Base-by-base conservation (phyloP, 2,797 vertebrate genomes). In the Decapterus maruadsi region DNA sequence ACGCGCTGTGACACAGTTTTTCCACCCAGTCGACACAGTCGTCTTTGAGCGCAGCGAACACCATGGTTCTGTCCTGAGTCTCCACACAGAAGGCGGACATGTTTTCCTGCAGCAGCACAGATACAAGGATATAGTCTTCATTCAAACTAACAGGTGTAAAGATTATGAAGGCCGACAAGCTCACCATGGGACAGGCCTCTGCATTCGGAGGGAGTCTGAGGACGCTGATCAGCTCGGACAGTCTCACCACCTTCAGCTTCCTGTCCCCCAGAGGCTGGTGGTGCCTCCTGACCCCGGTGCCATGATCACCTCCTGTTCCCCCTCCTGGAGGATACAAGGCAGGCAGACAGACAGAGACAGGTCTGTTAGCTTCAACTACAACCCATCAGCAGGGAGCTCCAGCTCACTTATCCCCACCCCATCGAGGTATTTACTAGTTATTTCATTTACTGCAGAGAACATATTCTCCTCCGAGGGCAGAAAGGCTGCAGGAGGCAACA, bases 21-120 rank as follows among this genome's bases (percentile, higher is more conserved):
- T 96, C 93, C 67, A 99, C 95, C 98, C 98, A 98, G 59, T 95
- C 96, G 2, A 89, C 81, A 0, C 95, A 95, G 71, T 94, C 95
- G 1, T 91, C 86, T 36, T 94, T 96, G 22, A 95, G 93, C 0
- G 96, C 91, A 0, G 98, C 96, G n/a, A 99, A 95, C 84, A 98
- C 94, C 89, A 96, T 91, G 6, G 89, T 96, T 69, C 95, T 94
- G 55, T 94, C 95, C 13, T 88, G 92, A 5, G 96, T 97, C 87
- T 96, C 96, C 89, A 99, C 92, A 80, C 96, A 97, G 82, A 99
- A 98, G 0, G 96, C 95, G 0, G 92, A 65, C 77, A 96, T 96
- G 88, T 96, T 96, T 2, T 97, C 93, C 93, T 94, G 78, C 26
- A 59, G 78, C 26, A 59, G 12, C 46, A 71, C 34, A 73, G 17